Evolutionary conservation across 2,113 vertebrate genomes (phyloP).

Genomic region (Callocephalon fimbriatum): DNA sequence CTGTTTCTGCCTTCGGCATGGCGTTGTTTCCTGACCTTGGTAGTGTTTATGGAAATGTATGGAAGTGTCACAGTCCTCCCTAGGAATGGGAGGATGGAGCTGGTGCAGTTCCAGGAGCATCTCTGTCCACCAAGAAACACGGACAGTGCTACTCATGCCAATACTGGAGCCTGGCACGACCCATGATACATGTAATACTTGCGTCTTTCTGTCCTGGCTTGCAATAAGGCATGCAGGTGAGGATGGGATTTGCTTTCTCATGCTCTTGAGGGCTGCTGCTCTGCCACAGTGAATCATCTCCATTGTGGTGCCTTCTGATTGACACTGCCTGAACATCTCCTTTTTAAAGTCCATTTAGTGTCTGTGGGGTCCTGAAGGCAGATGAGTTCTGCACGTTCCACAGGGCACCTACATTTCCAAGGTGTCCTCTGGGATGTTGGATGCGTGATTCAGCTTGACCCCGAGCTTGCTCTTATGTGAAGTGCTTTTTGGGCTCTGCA

Average conservation of each 20-base stretch:
- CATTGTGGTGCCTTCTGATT: not conserved
- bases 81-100: not conserved
- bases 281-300: not conserved
- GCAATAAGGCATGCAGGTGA: not conserved
- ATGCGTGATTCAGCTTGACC: not conserved
- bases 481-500: not conserved
- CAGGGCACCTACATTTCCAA: not conserved
- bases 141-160: not conserved
- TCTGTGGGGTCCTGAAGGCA: not conserved
- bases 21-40: not conserved
- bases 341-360: not conserved
- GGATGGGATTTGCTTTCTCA: not conserved
- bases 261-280: not conserved
- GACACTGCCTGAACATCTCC: not conserved
- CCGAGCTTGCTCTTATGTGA: not conserved
- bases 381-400: not conserved
- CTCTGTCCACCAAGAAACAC: accelerated
- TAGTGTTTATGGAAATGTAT: not conserved
- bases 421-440: not conserved
- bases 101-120: not conserved
- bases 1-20: not conserved
- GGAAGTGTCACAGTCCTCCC: not conserved
- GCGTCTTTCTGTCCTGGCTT: not conserved
- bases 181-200: accelerated
- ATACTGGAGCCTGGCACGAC: accelerated